Conservation (phyloP, 2,113 vertebrate genomes). For the Nyctereutes procyonoides region DNA sequence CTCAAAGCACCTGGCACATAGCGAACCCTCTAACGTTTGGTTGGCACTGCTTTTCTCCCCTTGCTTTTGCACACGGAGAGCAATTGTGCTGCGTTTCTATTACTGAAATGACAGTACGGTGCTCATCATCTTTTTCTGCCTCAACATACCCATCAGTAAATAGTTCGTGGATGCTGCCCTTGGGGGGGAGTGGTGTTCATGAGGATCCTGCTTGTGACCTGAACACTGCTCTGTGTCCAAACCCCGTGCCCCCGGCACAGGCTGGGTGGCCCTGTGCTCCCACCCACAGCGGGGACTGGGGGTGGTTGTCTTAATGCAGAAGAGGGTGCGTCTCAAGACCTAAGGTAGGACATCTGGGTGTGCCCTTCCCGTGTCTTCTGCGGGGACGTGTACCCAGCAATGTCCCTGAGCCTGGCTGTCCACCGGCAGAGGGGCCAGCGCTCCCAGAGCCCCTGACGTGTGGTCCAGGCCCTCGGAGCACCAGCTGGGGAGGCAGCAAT, state of each 20-base stretch:
- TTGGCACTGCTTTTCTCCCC: rapidly evolving
- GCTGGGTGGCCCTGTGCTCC: too few relatives aligned
- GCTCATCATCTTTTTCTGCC: background rate
- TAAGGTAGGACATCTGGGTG: background rate
- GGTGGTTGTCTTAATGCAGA: rapidly evolving
- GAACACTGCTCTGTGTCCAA: too few relatives aligned
- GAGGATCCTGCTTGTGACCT: background rate
- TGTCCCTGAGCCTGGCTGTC: background rate
- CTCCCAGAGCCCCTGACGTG: background rate
- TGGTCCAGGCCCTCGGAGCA: background rate
- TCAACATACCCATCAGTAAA: background rate
- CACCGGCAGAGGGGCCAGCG: background rate
- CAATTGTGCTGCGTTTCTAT: background rate
- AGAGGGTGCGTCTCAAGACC: rapidly evolving
- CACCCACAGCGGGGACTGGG: background rate
- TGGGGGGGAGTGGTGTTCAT: background rate
- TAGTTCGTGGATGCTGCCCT: background rate
- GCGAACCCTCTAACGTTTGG: rapidly evolving
- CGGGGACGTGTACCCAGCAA: background rate
- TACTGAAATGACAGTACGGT: rapidly evolving
- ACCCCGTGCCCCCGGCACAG: rapidly evolving
- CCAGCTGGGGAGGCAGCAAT: rapidly evolving
- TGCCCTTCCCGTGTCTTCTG: background rate
- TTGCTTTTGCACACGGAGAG: background rate
- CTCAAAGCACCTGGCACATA: rapidly evolving